A percentile compares a stretch with the other conserved stretches of the same genome.
Conservation (phyloP, 2,113 vertebrate species). For the Callipepla californica region DNA sequence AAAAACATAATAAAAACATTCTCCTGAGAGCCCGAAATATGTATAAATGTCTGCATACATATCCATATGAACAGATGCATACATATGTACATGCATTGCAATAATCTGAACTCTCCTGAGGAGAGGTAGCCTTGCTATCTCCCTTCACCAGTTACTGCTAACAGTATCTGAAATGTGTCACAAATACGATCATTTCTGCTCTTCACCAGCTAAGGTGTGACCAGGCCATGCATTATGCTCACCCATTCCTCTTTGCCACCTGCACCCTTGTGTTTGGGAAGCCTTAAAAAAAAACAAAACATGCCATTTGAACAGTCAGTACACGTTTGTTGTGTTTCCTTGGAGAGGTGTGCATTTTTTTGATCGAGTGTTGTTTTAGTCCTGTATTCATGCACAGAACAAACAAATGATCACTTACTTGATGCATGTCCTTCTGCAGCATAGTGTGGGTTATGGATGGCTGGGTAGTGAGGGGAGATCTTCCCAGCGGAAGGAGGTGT, state of each 20-base stretch:
- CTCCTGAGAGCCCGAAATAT: not conserved
- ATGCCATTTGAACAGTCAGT: not conserved
- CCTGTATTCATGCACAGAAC: not conserved
- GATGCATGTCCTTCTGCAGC: not conserved
- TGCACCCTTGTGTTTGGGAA: not conserved
- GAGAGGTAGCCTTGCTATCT: not conserved
- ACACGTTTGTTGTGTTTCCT: fast-evolving
- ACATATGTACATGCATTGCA: not conserved
- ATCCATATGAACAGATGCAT: fast-evolving
- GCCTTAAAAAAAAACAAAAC: not conserved
- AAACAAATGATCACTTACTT: not conserved
- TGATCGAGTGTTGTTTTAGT: not conserved
- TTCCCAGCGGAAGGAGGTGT: not conserved
- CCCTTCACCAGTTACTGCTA: not conserved
- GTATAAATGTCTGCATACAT: not conserved
- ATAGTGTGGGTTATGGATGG: not conserved
- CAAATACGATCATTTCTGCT: not conserved
- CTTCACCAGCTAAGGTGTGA: not conserved
- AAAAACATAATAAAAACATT: not conserved
- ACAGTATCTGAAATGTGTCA: not conserved
- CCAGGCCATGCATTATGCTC: not conserved
- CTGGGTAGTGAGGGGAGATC: not conserved
- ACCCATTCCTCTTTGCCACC: not conserved
- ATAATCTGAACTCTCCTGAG: not conserved
- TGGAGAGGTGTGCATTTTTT: not conserved